Conservation (phyloP, 2,888 invertebrate genomes). For the Chloroclysta siterata region DNA sequence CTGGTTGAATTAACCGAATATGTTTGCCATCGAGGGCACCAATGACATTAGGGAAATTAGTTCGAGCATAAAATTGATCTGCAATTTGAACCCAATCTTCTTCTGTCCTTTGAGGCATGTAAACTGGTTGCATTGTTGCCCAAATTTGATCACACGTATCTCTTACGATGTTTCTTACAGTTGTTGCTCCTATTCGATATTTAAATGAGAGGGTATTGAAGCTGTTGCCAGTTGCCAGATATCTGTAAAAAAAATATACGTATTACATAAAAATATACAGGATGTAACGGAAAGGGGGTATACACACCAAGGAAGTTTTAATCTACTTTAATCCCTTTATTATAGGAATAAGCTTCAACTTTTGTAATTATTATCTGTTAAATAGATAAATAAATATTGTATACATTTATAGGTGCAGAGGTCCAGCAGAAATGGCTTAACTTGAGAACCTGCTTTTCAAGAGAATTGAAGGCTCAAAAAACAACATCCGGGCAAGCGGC, state of each 20-base stretch:
- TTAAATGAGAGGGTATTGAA: constrained; percentile 33
- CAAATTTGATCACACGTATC: constrained; percentile 30
- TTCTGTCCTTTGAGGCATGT: constrained; percentile 28
- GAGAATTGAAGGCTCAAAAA: not conserved
- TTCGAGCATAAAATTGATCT: constrained; percentile 28
- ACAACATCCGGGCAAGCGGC: constrained; percentile 27
- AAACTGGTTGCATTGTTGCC: constrained; percentile 28
- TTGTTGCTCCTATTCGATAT: constrained; percentile 33
- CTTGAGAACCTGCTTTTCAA: too few relatives aligned
- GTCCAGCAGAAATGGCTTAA: too few relatives aligned
- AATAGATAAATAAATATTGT: too few relatives aligned
- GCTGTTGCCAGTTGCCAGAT: constrained; percentile 33
- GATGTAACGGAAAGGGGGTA: too few relatives aligned
- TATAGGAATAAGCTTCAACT: too few relatives aligned
- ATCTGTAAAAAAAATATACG: constrained; percentile 34
- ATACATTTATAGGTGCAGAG: too few relatives aligned
- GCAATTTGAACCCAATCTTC: constrained; percentile 33
- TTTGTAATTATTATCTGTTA: too few relatives aligned
- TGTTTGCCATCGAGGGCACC: constrained; percentile 30
- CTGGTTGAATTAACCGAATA: constrained; percentile 25
- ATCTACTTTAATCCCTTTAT: too few relatives aligned
- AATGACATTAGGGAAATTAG: constrained; percentile 30
- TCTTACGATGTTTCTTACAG: constrained; percentile 24
- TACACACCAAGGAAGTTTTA: too few relatives aligned
- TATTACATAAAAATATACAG: too few relatives aligned